Base-by-base conservation (phyloP, 2,888 invertebrate species). In the Andrena chrysosceles region DNA sequence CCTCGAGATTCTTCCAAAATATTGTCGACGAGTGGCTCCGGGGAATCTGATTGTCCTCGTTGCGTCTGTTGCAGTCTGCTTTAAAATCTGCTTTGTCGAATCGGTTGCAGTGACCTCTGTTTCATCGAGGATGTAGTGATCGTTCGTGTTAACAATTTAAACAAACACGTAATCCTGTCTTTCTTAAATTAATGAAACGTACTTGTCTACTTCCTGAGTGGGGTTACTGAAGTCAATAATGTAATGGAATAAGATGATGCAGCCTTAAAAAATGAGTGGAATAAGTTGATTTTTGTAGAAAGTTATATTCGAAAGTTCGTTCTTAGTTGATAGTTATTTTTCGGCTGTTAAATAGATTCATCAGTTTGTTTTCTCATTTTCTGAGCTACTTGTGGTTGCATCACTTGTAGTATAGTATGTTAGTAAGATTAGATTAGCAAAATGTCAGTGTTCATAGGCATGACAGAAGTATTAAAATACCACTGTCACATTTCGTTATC, bases 401-500 rank as follows among this genome's bases (percentile, higher is more conserved):
- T 63, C 71, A 62, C 66, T 75, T 66, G 72, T 54, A 5, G 42
- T 1, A 16, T 42, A 13, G 16, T 42, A 42, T 13, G 4, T 13
- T 42, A 42, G 13, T 42, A 42, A 42, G 49, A 54, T 77, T 67
- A 68, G 33, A 23, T 49, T 29, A 64, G 16, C 6, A 52, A 70
- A 71, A 68, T 60, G 72, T 69, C 26, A 31, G 13, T 52, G 35
- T 7, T 26, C 29, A 42, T 5, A 33, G 31, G 16, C 59, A 42
- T 48, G 4, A 42, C 48, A 62, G 67, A 72, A 64, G 52, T 52
- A 71, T 78, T 81, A 78, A 81, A 63, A 72, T 71, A n/a, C 63
- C 35, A 35, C 35, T 67, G 79, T 80, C 52, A 63, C 79, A 69
- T 81, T 80, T 82, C 77, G 83, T 83, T 81, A 76, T 78, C 83